Base-by-base conservation (phyloP, 2,797 vertebrate species). In the Okamejei kenojei region DNA sequence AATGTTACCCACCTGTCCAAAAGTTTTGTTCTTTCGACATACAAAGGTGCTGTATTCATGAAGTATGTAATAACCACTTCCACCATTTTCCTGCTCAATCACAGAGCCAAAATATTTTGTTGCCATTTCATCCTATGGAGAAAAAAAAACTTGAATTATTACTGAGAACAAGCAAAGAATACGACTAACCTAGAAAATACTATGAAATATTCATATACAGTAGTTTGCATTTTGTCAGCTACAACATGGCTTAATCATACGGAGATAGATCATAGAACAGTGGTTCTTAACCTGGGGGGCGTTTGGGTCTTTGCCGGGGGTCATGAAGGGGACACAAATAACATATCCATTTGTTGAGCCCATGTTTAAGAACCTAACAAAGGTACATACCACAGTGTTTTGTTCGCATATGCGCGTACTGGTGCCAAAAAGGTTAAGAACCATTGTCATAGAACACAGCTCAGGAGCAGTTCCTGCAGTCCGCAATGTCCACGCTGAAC, bases 61-160 rank as follows among this genome's bases (percentile, higher is more conserved):
- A 0, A 0, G 76, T 0, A 94, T 32, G 23, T 94, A 96, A 93
- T 10, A 95, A 6, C 96, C 97, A 29, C 77, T 94, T 84, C 96
- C 95, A 93, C 95, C 96, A 58, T 26, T 80, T 0, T 1, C 29
- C 1, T 54, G 19, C 13, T 76, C 71, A 38, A 5, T 21, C 11
- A 13, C 7, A 32, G 76, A 54, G 21, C 76, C 54, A 54, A 78
- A 93, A 32, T 74, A 93, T 54, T 93, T 4, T 0, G 0, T 0
- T 35, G 95, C 94, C 0, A 0, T 0, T 0, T 0, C 0, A 0
- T 88, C 84, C 84, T 88, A 19, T 2, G 21, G 61, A 29, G 17
- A 26, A 11, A 82, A 63, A 26, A 58, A 88, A 19, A 58, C 45
- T 11, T 23, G 29, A 6, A 63, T 86, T 63, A 86, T 65, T 88